Base-by-base conservation (phyloP, 2,113 vertebrate genomes). In the Genyomyrus donnyi region DNA sequence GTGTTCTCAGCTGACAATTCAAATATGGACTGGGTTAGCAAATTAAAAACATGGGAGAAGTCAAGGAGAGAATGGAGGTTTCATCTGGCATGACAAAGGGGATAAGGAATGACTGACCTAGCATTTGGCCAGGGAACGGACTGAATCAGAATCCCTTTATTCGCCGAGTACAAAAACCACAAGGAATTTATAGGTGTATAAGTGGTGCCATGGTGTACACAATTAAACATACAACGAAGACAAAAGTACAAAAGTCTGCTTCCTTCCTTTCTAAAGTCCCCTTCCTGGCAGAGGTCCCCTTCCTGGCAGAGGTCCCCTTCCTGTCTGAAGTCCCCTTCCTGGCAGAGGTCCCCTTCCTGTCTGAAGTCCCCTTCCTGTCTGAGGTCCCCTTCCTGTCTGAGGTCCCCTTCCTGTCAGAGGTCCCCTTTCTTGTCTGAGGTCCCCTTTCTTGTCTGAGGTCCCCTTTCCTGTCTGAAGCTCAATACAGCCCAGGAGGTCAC, bases 241-340 rank as follows among this genome's bases (percentile, higher is more conserved):
- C 8, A 66, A 66, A 66, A 62, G 56, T n/a, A 62, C 56, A 62
- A 62, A 58, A 21, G 53, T 53, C 52, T 19, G 3, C 52, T 19
- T n/a, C 24, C 58, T 62, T 62, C 2, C 56, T 24, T 2, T 0
- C 19, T n/a, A 2, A 58, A 0, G 15, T 52, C 15, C 15, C 0
- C 5, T 6, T 56, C 19, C 50, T 58, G 0, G 19, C 4, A 21
- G 6, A 58, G 0, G 21, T 66, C n/a, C 9, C 3, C n/a, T 66
- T 27, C 27, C n/a, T 66, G 0, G 10, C 9, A 1, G 24, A 27
- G 0, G 8, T 66, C n/a, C 9, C 0, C 58, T 62, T 62, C 24
- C 24, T 24, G 0, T n/a, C 2, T 66, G 58, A n/a, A 0, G n/a
- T n/a, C 58, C 9, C 7, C 1, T 31, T 31, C 31, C 31, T 31